Base-by-base conservation (phyloP, 2,113 vertebrate species). In the Melanotaenia duboulayi region DNA sequence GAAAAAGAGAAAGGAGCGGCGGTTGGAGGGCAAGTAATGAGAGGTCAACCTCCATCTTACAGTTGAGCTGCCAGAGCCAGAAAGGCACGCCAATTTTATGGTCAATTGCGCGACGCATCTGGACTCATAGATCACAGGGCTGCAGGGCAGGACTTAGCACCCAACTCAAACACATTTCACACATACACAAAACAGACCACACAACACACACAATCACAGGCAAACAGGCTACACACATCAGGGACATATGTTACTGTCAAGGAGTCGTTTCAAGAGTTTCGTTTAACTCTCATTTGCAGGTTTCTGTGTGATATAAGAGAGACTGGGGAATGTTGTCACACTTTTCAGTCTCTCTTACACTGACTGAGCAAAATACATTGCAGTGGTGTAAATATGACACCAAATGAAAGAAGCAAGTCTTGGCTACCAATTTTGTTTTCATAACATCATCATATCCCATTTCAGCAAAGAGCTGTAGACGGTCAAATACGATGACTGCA, bases 21-120 rank as follows among this genome's bases (percentile, higher is more conserved):
- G 63, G 61, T 59, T n/a, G 62, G 24, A 92, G 58, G 61, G 78
- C 52, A 28, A 87, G 75, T 92, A 94, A 94, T 95, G 95, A 94
- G 90, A 78, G 92, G 91, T 94, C 92, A 92, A 82, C 93, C 90
- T 92, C 95, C 95, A 95, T 94, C 91, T 94, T 94, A 87, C 89
- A 94, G 90, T 87, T 79, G 85, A 84, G 89, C 91, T 87, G 83
- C 93, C 91, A 86, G 92, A 91, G 94, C 93, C 96, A 95, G 95
- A 95, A 93, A 96, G 90, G 94, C 90, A 72, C 80, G 92, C 94
- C 95, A 97, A 99, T 98, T 98, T 98, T 97, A 97, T 92, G 96
- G 96, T 98, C 96, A 97, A 98, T 98, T 99, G 97, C 93, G 90
- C 83, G 82, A 90, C 91, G 94, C 96, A 98, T 98, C 95, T 98